A percentile compares a stretch with the other conserved stretches of the same genome.
Conservation (phyloP, 2,113 vertebrate species). For the Sylvilagus bachmani region DNA sequence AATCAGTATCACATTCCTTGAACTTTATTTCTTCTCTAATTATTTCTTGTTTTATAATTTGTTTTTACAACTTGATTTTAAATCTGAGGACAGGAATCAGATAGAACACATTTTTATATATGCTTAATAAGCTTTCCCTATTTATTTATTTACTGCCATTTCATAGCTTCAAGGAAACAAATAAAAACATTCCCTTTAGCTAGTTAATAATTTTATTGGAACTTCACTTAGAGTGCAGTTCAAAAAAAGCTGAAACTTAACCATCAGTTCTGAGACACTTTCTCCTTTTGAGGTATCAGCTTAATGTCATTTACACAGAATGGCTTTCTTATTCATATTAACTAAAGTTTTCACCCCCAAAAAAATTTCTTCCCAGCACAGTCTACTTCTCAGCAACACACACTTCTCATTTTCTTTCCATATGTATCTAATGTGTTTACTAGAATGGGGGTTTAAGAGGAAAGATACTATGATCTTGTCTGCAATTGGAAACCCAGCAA, state of each 20-base stretch:
- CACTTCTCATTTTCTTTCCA: background rate
- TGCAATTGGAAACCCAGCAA: background rate
- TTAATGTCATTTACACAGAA: background rate
- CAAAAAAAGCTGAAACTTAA: background rate
- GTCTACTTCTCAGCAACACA: background rate
- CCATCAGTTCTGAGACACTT: fast-evolving
- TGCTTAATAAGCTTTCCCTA: background rate
- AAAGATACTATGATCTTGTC: background rate
- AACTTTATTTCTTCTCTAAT: background rate
- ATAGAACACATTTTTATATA: background rate
- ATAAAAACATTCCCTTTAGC: background rate
- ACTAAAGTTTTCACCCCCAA: background rate
- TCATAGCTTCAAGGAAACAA: background rate
- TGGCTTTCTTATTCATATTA: background rate
- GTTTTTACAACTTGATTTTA: background rate
- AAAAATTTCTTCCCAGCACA: background rate
- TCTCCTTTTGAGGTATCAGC: background rate
- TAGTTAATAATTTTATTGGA: background rate
- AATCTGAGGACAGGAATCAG: background rate
- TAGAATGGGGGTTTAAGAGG: background rate
- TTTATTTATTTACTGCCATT: background rate
- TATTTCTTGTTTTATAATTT: background rate
- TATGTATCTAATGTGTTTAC: background rate
- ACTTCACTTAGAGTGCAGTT: background rate
- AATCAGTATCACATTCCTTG: background rate